Percentiles rank a stretch among this genome's conserved stretches.
phyloP scores from a whole-genome alignment of 2,113 vertebrate species.

The Eulemur rufifrons region DNA sequence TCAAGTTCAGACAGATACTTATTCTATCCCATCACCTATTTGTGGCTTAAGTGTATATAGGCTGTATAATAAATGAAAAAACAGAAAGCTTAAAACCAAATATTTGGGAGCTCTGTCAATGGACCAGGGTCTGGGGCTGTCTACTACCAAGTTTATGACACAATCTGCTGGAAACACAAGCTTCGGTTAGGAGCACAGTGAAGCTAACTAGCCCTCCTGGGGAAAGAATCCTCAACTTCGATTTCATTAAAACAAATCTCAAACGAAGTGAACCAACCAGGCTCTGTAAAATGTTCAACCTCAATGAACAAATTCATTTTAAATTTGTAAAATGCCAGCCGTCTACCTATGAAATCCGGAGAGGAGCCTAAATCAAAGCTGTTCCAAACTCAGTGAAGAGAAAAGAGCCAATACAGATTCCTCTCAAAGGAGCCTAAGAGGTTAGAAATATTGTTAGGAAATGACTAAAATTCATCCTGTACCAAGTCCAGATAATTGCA shows the following conservation, averaged over 20 bases:
- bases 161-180: neutral
- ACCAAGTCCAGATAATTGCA: neutral
- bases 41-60: neutral
- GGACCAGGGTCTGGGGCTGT: neutral
- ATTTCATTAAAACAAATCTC: conserved; percentile 21
- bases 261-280: neutral
- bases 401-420: neutral
- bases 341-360: neutral
- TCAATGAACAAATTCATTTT: conserved; percentile 1
- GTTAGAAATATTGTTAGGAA: neutral
- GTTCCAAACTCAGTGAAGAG: neutral
- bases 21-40: neutral
- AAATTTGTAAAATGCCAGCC: neutral
- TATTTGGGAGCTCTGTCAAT: neutral
- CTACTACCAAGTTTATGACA: neutral
- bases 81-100: neutral
- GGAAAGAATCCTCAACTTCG: neutral
- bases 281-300: neutral
- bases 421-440: neutral
- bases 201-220: neutral
- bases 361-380: neutral
- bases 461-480: conserved; percentile 15
- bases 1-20: neutral
- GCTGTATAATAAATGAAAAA: neutral
- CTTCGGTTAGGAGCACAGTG: neutral